Percentiles rank a stretch among this genome's conserved stretches.
Conservation (phyloP, 2,797 vertebrate genomes). For the Pseudochirops cupreus region DNA sequence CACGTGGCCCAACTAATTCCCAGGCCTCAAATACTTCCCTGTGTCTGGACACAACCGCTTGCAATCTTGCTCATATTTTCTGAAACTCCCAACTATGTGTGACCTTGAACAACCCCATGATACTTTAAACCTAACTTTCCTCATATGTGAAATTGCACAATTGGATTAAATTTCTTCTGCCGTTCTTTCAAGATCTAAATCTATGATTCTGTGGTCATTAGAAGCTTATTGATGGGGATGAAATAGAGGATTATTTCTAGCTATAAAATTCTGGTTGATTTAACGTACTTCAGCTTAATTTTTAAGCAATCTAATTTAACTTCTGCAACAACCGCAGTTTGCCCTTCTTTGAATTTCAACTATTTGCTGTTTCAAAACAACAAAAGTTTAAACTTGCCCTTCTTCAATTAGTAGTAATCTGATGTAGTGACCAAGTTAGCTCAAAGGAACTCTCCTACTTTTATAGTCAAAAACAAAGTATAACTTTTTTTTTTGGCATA, state of each 20-base stretch:
- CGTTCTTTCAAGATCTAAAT: too few relatives aligned
- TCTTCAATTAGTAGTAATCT: conserved; percentile 72
- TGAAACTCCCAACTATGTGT: too few relatives aligned
- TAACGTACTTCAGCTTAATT: conserved; percentile 55
- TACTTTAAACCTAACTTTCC: too few relatives aligned
- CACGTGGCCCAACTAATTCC: too few relatives aligned
- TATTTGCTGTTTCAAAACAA: conserved; percentile 46
- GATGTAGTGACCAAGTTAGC: conserved; percentile 64
- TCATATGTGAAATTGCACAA: too few relatives aligned
- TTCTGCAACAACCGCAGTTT: conserved; percentile 33
- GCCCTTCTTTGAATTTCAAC: conserved; percentile 59
- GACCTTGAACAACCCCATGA: too few relatives aligned
- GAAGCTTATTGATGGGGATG: neutral
- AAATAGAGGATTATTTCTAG: conserved; percentile 14
- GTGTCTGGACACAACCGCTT: too few relatives aligned
- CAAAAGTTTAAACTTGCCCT: neutral
- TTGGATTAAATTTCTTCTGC: too few relatives aligned
- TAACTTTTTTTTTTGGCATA: neutral
- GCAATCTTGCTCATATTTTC: too few relatives aligned
- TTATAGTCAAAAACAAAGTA: conserved; percentile 62
- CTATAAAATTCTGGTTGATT: conserved; percentile 43
- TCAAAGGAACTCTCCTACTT: conserved; percentile 32
- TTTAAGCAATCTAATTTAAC: conserved; percentile 48
- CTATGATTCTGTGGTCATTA: neutral
- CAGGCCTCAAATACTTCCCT: too few relatives aligned